A percentile compares a stretch with the other conserved stretches of the same genome.
phyloP scores from a whole-genome alignment of 2,797 vertebrate genomes.

The Sciaenops ocellatus region DNA sequence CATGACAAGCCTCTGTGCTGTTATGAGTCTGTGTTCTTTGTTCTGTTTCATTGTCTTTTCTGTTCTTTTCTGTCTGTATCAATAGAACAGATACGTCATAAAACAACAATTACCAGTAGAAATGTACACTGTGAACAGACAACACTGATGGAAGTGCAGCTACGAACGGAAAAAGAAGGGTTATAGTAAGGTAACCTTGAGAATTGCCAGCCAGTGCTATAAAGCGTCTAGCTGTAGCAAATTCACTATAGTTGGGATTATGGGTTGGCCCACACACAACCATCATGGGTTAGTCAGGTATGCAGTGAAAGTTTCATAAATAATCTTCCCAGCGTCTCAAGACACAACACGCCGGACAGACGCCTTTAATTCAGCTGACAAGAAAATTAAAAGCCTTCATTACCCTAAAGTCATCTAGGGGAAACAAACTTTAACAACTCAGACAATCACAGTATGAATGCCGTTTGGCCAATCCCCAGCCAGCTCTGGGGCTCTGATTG shows the following conservation, averaged over 20 bases:
- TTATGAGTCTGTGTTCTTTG: background rate
- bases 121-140: background rate
- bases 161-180: slow-evolving; percentile 17
- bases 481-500: slow-evolving; percentile 68
- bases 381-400: slow-evolving; percentile 83
- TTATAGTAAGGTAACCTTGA: slow-evolving; percentile 32
- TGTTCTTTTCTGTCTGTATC: background rate
- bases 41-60: background rate
- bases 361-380: slow-evolving; percentile 72
- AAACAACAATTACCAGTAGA: background rate
- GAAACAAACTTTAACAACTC: slow-evolving; percentile 76
- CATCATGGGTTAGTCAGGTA: slow-evolving; percentile 74
- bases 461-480: slow-evolving; percentile 53
- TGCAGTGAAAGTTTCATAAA: slow-evolving; percentile 77
- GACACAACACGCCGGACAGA: slow-evolving; percentile 81
- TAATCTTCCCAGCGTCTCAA: slow-evolving; percentile 77
- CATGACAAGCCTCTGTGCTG: background rate
- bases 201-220: slow-evolving; percentile 41
- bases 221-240: slow-evolving; percentile 56
- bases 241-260: slow-evolving; percentile 68
- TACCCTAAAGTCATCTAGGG: slow-evolving; percentile 69
- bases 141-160: slow-evolving; percentile 9
- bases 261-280: slow-evolving; percentile 72
- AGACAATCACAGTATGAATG: slow-evolving; percentile 71
- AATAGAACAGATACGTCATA: slow-evolving; percentile 3